Base-by-base conservation (phyloP, 1,140 invertebrate species). In the Leucophenga varia region DNA sequence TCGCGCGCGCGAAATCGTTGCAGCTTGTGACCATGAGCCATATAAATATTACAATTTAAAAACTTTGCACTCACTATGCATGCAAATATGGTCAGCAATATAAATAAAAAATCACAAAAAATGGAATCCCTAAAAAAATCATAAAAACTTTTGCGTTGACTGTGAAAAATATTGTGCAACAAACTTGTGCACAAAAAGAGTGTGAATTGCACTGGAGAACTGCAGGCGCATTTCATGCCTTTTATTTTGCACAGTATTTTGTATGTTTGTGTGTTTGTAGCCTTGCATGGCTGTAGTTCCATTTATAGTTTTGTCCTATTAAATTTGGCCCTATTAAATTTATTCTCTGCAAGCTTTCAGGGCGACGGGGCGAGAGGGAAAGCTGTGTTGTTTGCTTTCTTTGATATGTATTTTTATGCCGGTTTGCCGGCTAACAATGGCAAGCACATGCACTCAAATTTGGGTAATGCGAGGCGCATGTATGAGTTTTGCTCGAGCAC, bases 41-140 rank as follows among this genome's bases (percentile, higher is more conserved):
- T 52, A 58, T 56, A 58, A 58, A 56, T 58, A 53, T 58, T 43
- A 49, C 49, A 58, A 56, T 58, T 58, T 58, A 45, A 46, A 58
- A 56, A 58, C 55, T 56, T 53, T 43, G 4, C 19, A 14, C 25
- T 18, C 40, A 20, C 43, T 43, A 31, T 43, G 28, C 41, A 47
- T 47, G 18, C 43, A 43, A 51, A 54, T 46, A 43, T 47, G 30
- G 35, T n/a, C n/a, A 37, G 38, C 18, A 43, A 43, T 30, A 35
- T 34, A 39, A 21, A 21, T n/a, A n/a, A n/a, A n/a, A n/a, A n/a
- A 18, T 14, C 14, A 19, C 2, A 38, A 22, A 36, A 45, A 42
- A 54, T 20, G 17, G 38, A n/a, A 30, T 28, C 28, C 44, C 48
- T 32, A 54, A 52, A 58, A 52, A 35, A n/a, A 30, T 28, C 28